Percentiles rank a stretch among this genome's conserved stretches.
phyloP scores from a whole-genome alignment of 2,888 invertebrate genomes.

The Callinectes sapidus region DNA sequence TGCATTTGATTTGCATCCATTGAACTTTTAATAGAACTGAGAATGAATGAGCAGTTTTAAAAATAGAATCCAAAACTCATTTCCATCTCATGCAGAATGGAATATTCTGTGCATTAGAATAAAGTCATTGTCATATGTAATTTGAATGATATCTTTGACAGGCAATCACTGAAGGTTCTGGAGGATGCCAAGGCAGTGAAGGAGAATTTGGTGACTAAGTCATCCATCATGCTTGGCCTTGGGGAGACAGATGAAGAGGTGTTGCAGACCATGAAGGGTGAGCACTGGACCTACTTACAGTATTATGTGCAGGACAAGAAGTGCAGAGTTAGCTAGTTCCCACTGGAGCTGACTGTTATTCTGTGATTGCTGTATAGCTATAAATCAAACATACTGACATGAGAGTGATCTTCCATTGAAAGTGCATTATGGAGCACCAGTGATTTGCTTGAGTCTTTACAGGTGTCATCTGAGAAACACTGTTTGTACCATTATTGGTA shows the following conservation, averaged over 20 bases:
- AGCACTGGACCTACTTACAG: constrained; percentile 33
- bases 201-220: constrained; percentile 92
- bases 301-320: neutral
- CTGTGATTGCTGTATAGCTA: too few species aligned
- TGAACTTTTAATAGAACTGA: neutral
- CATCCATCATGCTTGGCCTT: constrained; percentile 98
- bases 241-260: constrained; percentile 93
- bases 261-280: constrained; percentile 87
- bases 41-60: too few species aligned
- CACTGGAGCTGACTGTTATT: too few species aligned
- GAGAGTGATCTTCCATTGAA: too few species aligned
- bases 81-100: neutral
- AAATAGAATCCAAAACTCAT: neutral
- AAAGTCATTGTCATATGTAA: neutral
- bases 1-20: neutral
- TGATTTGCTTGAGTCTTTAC: too few species aligned
- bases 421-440: too few species aligned
- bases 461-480: too few species aligned
- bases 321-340: too few species aligned
- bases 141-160: constrained; percentile 67
- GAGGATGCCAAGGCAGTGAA: constrained; percentile 86
- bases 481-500: too few species aligned
- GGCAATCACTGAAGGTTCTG: constrained; percentile 90
- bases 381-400: too few species aligned
- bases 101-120: neutral